These are phyloP conservation scores for Brachionus paranguensis DNA, from an alignment of 1,140 invertebrate species.

Conservation along the genomic window DNA sequence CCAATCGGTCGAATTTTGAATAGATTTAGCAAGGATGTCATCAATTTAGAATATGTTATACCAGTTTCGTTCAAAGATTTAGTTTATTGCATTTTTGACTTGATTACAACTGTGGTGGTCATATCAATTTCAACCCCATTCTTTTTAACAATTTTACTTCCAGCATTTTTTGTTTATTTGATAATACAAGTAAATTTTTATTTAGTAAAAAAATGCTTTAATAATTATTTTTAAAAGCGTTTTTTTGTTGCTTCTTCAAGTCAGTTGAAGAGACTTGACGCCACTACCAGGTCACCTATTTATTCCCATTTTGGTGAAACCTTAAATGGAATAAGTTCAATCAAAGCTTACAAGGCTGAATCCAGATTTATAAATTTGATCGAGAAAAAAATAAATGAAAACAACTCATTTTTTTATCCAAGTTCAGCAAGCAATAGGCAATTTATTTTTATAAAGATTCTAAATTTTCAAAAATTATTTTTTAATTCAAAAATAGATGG, in stretches of 20 bases:
- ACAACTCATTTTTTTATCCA: constrained; percentile 14
- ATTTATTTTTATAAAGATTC: background rate
- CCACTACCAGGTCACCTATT: constrained; percentile 87
- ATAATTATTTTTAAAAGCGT: background rate
- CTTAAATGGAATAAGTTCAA: constrained; percentile 58
- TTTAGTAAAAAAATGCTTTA: background rate
- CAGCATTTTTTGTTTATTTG: background rate
- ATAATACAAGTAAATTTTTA: background rate
- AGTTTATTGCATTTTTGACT: background rate
- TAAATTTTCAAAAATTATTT: background rate
- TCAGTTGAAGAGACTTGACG: constrained; percentile 88
- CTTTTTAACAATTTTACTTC: constrained; percentile 18
- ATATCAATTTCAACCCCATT: constrained; percentile 33
- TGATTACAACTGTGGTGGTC: background rate
- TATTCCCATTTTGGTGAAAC: constrained; percentile 95
- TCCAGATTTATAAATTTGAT: constrained; percentile 55
- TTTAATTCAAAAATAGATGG: background rate
- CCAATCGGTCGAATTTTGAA: constrained; percentile 72
- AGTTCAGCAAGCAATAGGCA: background rate
- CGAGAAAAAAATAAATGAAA: background rate
- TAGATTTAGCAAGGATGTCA: constrained; percentile 61
- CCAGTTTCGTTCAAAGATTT: constrained; percentile 43
- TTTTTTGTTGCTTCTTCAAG: constrained; percentile 80
- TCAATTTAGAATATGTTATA: constrained; percentile 56
- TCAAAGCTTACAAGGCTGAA: constrained; percentile 59